A percentile compares a stretch with the other conserved stretches of the same genome.
These are phyloP conservation scores for Gastrophysa polygoni DNA, from an alignment of 2,888 invertebrate genomes.

Conservation along the genomic window DNA sequence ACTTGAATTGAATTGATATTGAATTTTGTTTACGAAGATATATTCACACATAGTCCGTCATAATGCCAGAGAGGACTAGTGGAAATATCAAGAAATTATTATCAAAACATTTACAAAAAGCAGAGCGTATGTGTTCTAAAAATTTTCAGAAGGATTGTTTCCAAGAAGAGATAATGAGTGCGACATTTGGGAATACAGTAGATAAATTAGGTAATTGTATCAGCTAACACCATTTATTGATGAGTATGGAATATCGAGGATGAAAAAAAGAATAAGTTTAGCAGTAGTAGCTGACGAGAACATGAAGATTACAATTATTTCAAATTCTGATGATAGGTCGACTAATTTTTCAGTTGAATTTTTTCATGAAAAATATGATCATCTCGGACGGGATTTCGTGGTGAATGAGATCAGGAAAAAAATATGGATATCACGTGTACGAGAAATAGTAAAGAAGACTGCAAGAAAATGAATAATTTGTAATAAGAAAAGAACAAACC, in stretches of 20 bases:
- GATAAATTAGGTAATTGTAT: neutral
- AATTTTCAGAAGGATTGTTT: neutral
- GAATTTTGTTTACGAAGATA: no score
- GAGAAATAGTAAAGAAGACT: neutral
- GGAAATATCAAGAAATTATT: neutral
- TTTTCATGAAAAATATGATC: neutral
- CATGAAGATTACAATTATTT: neutral
- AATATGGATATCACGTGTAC: neutral
- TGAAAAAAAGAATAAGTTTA: neutral
- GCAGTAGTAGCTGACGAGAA: neutral
- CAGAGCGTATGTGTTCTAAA: neutral
- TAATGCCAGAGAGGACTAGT: neutral
- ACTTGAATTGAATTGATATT: no score
- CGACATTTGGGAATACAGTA: neutral
- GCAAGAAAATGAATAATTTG: neutral
- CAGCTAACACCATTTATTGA: neutral
- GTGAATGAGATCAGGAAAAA: neutral
- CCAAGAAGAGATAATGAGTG: neutral
- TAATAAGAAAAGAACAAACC: neutral
- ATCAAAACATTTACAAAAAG: neutral
- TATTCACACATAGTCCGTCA: no score
- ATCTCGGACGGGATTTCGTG: neutral
- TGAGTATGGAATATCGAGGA: neutral
- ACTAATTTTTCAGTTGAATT: neutral
- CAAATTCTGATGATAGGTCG: neutral